phyloP scores from a whole-genome alignment of 2,113 vertebrate genomes.

The Origma solitaria region DNA sequence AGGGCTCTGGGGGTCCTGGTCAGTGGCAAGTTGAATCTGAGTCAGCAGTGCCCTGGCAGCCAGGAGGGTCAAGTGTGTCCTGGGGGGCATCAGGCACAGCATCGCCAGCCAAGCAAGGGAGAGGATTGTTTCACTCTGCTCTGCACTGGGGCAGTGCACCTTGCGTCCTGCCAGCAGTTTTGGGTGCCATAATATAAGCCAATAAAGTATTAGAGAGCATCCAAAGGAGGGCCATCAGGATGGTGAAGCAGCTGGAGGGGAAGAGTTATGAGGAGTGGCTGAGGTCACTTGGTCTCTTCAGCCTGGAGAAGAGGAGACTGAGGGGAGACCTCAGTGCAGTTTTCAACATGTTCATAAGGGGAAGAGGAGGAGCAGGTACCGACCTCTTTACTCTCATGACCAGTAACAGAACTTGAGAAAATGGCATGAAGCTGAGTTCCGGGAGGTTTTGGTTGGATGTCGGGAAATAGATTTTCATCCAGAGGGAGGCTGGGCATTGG shows the following conservation, averaged over 20 bases:
- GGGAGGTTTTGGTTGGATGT: neutral
- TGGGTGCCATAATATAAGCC: neutral
- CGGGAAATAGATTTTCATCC: neutral
- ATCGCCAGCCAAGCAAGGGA: rapidly evolving
- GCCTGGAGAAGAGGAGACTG: neutral
- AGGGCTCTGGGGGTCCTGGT: neutral
- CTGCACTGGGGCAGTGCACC: rapidly evolving
- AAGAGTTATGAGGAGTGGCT: rapidly evolving
- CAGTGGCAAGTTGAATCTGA: rapidly evolving
- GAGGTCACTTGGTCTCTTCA: neutral
- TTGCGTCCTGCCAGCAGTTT: rapidly evolving
- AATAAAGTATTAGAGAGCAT: rapidly evolving
- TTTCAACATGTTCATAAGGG: neutral
- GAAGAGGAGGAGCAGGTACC: neutral
- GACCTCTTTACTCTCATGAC: neutral
- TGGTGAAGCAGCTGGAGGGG: neutral
- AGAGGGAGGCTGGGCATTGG: neutral
- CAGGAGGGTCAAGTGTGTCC: rapidly evolving
- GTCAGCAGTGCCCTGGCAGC: neutral
- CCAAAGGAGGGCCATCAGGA: neutral
- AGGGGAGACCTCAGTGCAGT: neutral
- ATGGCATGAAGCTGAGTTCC: neutral
- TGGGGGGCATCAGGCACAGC: neutral
- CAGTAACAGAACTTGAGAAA: neutral
- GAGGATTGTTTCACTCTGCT: neutral